These are phyloP conservation scores for Morpho achilles DNA, from an alignment of 2,888 invertebrate genomes.

Conservation along the genomic window DNA sequence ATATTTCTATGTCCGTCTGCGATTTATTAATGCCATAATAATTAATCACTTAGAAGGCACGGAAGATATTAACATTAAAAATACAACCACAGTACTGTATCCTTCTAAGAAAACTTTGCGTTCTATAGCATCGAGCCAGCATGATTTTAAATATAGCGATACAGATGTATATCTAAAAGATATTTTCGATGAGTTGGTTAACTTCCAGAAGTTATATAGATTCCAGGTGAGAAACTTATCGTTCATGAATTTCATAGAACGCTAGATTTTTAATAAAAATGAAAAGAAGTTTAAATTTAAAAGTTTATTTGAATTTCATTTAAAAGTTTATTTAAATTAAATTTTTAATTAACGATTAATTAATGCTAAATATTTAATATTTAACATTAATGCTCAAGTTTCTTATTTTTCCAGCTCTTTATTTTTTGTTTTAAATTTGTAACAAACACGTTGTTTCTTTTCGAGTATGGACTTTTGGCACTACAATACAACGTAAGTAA, in stretches of 20 bases:
- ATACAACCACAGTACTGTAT: constrained; percentile 17
- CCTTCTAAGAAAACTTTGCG: constrained; percentile 33
- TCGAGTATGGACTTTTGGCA: constrained; percentile 40
- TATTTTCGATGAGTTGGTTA: constrained; percentile 31
- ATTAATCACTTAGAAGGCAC: constrained; percentile 38
- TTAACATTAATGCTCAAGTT: too few relatives aligned
- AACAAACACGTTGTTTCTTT: constrained; percentile 35
- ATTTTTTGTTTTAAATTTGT: constrained; percentile 38
- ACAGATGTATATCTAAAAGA: constrained; percentile 35
- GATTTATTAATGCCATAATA: constrained; percentile 48
- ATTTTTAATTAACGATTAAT: too few relatives aligned
- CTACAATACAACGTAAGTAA: constrained; percentile 46
- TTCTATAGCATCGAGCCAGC: constrained; percentile 37
- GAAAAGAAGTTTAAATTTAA: too few relatives aligned
- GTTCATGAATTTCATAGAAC: too few relatives aligned
- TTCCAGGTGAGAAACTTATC: constrained; percentile 29
- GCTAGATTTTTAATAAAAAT: too few relatives aligned
- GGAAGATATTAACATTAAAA: constrained; percentile 1
- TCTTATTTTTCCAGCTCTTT: constrained; percentile 19
- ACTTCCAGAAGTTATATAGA: constrained; percentile 33
- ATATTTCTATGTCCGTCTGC: constrained; percentile 43
- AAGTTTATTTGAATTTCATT: too few relatives aligned
- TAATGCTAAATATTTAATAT: too few relatives aligned
- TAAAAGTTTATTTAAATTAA: too few relatives aligned
- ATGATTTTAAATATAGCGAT: constrained; percentile 36